Base-by-base conservation (phyloP, 2,797 vertebrate genomes). In the Lithobates sylvaticus region DNA sequence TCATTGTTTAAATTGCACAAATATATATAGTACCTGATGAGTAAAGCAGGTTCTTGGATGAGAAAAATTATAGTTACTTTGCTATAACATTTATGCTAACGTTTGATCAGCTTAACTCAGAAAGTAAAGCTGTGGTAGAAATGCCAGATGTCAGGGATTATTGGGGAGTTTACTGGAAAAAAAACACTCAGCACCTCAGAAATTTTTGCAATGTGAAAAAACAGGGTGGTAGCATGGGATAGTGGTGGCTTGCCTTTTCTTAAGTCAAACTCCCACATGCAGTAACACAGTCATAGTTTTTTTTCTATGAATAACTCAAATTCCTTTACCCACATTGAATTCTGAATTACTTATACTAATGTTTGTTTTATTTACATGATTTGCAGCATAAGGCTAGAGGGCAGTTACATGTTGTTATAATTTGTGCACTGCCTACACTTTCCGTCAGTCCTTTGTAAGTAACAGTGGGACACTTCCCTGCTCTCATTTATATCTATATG, bases 121-220 rank as follows among this genome's bases (percentile, higher is more conserved):
- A 69, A 69, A 15, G 2, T 16, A 1, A 34, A 34, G 34, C 27
- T 36, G 34, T 70, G 13, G 9, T 39, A 71, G 32, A 23, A 36
- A 36, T 71, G 18, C 69, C 69, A 71, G 69, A 71, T 71, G 69
- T 71, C 21, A 21, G 34, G 15, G 23, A 10, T 10, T 36, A 36
- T 36, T 71, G 29, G 69, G 69, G 23, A 23, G 29, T 36, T 71
- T 71, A 71, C 69, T 36, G 69, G 34, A 39, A 71, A 70, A 70
- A 70, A 70, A 70, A 1, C 29, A 34, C 68, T 71, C 69, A 71
- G 32, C 29, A 18, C 36, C 69, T 71, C 36, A 71, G 32, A 21
- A 71, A 39, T 39, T 7, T 61, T 23, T 23, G 54, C 7, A 61
- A 61, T 61, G 54, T 61, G 21, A 61, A 61, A 61, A 23, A 6